These are phyloP conservation scores for Polyommatus iphigenia DNA, from an alignment of 2,888 invertebrate genomes.

Conservation along the genomic window DNA sequence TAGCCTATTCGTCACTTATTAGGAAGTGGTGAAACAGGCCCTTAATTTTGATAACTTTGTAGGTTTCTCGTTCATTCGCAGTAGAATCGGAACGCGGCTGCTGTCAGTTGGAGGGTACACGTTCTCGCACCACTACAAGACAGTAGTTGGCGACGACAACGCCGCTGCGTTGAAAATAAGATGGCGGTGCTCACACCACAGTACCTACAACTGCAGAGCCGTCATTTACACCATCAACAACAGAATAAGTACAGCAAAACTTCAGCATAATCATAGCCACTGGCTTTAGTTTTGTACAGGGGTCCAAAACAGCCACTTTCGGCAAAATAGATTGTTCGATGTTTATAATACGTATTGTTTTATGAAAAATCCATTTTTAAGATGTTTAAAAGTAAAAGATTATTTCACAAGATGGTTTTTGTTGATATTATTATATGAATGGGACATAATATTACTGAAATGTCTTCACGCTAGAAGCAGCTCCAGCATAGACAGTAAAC, in stretches of 20 bases:
- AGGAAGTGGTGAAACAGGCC: too few species aligned
- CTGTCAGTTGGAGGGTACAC: conserved; percentile 41
- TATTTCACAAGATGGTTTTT: too few species aligned
- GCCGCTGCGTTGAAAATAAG: conserved; percentile 37
- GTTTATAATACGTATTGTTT: too few species aligned
- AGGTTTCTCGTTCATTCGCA: conserved; percentile 40
- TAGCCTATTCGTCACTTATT: too few species aligned
- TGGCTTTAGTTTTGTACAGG: neutral
- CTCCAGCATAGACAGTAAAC: too few species aligned
- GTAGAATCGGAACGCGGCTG: conserved; percentile 43
- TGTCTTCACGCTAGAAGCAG: too few species aligned
- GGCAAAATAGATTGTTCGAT: too few species aligned
- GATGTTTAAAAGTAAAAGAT: too few species aligned
- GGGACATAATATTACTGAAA: too few species aligned
- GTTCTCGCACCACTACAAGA: conserved; percentile 40
- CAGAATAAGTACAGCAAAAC: conserved; percentile 37
- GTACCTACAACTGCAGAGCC: conserved; percentile 45
- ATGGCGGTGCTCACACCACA: conserved; percentile 46
- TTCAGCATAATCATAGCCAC: conserved; percentile 39
- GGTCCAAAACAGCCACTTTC: neutral
- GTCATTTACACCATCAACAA: conserved; percentile 46
- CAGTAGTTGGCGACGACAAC: conserved; percentile 27
- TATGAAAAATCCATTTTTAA: too few species aligned
- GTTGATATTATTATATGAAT: too few species aligned
- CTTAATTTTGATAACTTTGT: conserved; percentile 26